Evolutionary conservation across 2,888 invertebrate genomes (phyloP), one percentile per base, ranked within the genome.

Genomic region (Pammene aurita): DNA sequence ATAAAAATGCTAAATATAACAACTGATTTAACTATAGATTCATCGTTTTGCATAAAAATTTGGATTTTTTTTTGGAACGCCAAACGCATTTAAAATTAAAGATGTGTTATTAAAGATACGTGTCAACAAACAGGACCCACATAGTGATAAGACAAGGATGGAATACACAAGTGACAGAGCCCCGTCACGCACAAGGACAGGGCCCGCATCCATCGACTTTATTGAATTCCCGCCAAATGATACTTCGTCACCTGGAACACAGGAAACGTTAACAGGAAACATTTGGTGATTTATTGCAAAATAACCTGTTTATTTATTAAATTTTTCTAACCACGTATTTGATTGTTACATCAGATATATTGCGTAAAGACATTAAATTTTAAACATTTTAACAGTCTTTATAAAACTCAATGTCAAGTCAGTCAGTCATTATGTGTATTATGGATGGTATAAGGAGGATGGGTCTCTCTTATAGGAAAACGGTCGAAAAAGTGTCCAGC

Each of bases 141-240:
- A 81, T 83, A 81, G 78, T 78, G 77, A 75, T 71, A 76, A 72
- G 76, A 83, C 86, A 79, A 64, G 79, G 57, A 67, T 71, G 55
- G 90, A 88, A 89, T 90, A 89, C 82, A 75, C 82, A 78, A 78
- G 75, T 75, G 74, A 66, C 74, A 71, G 71, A 77, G 76, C 77
- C 76, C 79, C 73, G 76, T 78, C 84, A 81, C 81, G 80, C 71
- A 73, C 69, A 77, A 77, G 76, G 80, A 74, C 69, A 77, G 78
- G 76, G 80, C 83, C 82, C 82, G 84, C 86, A 85, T 82, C 78
- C 77, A 81, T 80, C 78, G 81, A 78, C 80, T 82, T 85, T 90
- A 89, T 89, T 88, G 87, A 88, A 89, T 89, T 88, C 86, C 80
- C 75, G 82, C 78, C 87, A 87, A 89, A 88, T 89, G 88, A 84